These are phyloP conservation scores for Coptotermes formosanus DNA, from an alignment of 1,140 invertebrate genomes.

Conservation along the genomic window DNA sequence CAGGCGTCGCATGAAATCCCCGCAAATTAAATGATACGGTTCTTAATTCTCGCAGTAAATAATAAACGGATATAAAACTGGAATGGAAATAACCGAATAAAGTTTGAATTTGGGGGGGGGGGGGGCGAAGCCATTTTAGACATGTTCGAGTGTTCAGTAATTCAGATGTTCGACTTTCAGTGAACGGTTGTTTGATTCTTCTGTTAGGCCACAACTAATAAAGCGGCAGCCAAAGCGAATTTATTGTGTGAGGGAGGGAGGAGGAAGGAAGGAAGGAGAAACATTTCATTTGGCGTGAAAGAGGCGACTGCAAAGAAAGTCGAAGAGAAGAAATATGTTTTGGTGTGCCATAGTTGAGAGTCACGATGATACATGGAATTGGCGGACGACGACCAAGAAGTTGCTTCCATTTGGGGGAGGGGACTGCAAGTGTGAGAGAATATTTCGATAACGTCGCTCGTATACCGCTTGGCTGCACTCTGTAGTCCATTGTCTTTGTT, in stretches of 20 bases:
- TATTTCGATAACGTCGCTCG: not conserved
- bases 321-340: not conserved
- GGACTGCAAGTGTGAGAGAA: not conserved
- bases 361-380: not conserved
- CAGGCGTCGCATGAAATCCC: not conserved
- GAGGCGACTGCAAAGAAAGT: not conserved
- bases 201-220: not conserved
- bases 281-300: not conserved
- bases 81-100: not conserved
- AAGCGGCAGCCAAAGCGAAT: not conserved
- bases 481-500: too few species aligned
- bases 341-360: not conserved
- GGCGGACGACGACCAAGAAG: not conserved
- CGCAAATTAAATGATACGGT: not conserved
- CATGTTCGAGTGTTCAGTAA: not conserved
- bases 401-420: not conserved
- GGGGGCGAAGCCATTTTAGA: too few species aligned
- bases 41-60: not conserved
- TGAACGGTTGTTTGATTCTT: not conserved
- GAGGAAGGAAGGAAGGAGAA: not conserved
- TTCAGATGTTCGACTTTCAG: not conserved
- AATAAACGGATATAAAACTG: not conserved
- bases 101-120: not conserved
- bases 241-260: not conserved
- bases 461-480: not conserved